Percentiles rank a stretch among this genome's conserved stretches.
phyloP scores from a whole-genome alignment of 2,113 vertebrate genomes.

The Labeo rohita region DNA sequence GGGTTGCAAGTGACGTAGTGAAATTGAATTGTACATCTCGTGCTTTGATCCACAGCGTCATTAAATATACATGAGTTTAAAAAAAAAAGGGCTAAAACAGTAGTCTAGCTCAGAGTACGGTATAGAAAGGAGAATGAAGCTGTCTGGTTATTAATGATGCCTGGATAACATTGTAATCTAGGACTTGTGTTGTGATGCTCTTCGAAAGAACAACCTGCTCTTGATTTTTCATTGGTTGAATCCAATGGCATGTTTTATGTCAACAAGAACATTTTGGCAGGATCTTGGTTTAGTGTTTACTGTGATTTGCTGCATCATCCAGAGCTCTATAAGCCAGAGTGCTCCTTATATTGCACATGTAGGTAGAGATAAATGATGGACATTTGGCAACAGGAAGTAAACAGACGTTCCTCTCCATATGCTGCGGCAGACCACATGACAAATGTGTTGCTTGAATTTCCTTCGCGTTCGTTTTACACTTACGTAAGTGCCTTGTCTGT shows the following conservation, averaged over 20 bases:
- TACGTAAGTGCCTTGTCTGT: background rate
- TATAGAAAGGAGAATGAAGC: constrained; percentile 30
- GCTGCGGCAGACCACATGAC: constrained; percentile 17
- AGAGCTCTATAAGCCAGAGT: background rate
- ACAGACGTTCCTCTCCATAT: constrained; percentile 45
- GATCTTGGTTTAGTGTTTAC: background rate
- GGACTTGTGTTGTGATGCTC: constrained; percentile 22
- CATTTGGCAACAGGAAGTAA: constrained; percentile 35
- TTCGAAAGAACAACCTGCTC: background rate
- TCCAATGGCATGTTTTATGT: background rate
- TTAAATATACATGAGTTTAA: constrained; percentile 65
- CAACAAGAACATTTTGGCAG: background rate
- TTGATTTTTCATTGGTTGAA: background rate
- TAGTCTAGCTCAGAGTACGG: constrained; percentile 51
- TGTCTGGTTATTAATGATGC: constrained; percentile 25
- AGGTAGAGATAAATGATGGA: constrained; percentile 53
- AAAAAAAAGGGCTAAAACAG: constrained; percentile 16
- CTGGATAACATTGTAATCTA: constrained; percentile 49
- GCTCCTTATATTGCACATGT: background rate
- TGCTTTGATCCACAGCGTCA: constrained; percentile 63
- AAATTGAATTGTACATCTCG: constrained; percentile 45
- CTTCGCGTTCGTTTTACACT: background rate
- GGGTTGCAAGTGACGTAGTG: constrained; percentile 44
- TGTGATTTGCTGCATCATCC: constrained; percentile 2
- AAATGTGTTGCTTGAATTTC: constrained; percentile 23